These are phyloP conservation scores for Cochlearius cochlearius DNA, from an alignment of 2,113 vertebrate genomes.

Conservation along the genomic window DNA sequence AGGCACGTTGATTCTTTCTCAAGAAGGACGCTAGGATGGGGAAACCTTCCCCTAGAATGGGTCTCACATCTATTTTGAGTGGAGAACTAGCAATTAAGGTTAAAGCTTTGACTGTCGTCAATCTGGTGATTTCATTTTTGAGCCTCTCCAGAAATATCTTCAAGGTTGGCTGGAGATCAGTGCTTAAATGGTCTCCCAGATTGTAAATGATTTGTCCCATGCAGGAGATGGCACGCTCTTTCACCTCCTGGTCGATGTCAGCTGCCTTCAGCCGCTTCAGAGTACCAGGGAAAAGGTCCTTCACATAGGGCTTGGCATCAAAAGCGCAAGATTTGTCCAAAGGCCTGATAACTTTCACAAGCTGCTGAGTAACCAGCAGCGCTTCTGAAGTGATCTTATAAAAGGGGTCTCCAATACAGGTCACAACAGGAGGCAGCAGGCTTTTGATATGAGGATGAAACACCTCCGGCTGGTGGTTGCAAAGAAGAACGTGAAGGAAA, in stretches of 20 bases:
- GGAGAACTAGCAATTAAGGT: slow-evolving; percentile 82
- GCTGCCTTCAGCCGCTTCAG: slow-evolving; percentile 86
- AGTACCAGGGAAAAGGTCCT: slow-evolving; percentile 79
- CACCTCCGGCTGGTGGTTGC: slow-evolving; percentile 81
- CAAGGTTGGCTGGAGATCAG: slow-evolving; percentile 82
- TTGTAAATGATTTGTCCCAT: slow-evolving; percentile 86
- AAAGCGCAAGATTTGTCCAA: slow-evolving; percentile 71
- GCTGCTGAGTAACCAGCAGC: slow-evolving; percentile 86
- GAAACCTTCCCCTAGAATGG: slow-evolving; percentile 82
- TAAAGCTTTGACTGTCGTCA: slow-evolving; percentile 86
- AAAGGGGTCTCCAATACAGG: slow-evolving; percentile 86
- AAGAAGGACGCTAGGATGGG: slow-evolving; percentile 88
- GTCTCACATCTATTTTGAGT: slow-evolving; percentile 81
- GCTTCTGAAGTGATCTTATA: slow-evolving; percentile 92
- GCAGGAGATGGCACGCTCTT: slow-evolving; percentile 92
- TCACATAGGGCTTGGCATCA: slow-evolving; percentile 81
- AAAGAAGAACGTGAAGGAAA: slow-evolving; percentile 87
- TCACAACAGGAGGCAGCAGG: slow-evolving; percentile 80
- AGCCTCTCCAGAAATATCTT: slow-evolving; percentile 88
- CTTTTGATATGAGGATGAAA: slow-evolving; percentile 88
- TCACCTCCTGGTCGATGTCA: slow-evolving; percentile 95
- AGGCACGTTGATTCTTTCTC: slow-evolving; percentile 88
- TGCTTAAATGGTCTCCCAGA: slow-evolving; percentile 84
- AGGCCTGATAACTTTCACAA: slow-evolving; percentile 84
- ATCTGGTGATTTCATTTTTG: slow-evolving; percentile 91